phyloP scores from a whole-genome alignment of 2,113 vertebrate species.

The Rousettus leschenaultii region DNA sequence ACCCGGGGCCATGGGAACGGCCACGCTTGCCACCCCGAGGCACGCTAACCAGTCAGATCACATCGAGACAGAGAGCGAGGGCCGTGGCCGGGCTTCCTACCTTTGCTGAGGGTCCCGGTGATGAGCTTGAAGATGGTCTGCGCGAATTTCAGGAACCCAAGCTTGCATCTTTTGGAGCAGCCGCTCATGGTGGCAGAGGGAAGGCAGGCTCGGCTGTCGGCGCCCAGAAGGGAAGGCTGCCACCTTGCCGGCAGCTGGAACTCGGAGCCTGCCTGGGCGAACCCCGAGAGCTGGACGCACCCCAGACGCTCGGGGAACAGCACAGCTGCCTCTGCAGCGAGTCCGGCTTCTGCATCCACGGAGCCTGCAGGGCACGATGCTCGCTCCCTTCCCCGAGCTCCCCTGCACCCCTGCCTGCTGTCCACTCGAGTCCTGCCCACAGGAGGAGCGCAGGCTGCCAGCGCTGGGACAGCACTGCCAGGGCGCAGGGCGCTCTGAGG shows the following conservation, averaged over 20 bases:
- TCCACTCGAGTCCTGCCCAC: not conserved
- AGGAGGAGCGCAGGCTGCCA: not conserved
- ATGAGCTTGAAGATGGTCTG: constrained; percentile 90
- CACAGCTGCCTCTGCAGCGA: constrained; percentile 46
- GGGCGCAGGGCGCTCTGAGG: not conserved
- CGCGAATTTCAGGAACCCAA: constrained; percentile 91
- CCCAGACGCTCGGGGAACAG: not conserved
- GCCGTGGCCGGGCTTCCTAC: constrained; percentile 77
- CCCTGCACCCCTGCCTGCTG: not conserved
- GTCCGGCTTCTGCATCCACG: not conserved
- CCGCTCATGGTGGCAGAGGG: constrained; percentile 83
- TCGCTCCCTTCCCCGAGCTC: not conserved
- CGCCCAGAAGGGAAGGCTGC: not conserved
- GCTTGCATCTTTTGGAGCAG: constrained; percentile 91
- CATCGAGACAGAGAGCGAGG: not conserved
- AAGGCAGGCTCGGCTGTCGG: not conserved
- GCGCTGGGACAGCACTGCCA: constrained; percentile 10
- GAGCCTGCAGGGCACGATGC: not conserved
- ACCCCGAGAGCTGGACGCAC: not conserved
- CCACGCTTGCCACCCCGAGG: not conserved
- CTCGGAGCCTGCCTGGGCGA: not conserved
- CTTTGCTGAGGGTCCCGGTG: constrained; percentile 94
- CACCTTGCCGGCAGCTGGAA: not conserved
- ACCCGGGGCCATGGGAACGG: not conserved
- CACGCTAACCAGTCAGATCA: not conserved